phyloP scores from a whole-genome alignment of 2,113 vertebrate species.

The Galemys pyrenaicus region DNA sequence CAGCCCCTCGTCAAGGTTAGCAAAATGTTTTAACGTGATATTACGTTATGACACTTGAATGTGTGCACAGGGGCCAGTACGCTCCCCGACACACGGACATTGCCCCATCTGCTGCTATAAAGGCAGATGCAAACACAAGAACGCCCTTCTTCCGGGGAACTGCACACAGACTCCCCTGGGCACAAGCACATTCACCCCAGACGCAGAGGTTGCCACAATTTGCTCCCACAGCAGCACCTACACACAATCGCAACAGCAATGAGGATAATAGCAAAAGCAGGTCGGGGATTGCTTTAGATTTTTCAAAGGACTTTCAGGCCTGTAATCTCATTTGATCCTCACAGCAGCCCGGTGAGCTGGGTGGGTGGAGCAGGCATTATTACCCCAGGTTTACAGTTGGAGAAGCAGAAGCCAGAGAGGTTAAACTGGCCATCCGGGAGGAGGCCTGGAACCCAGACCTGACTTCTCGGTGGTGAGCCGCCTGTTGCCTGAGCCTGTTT shows the following conservation, averaged over 20 bases:
- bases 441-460: background rate
- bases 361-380: background rate
- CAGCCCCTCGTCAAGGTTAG: background rate
- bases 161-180: accelerated
- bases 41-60: background rate
- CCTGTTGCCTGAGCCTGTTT: background rate
- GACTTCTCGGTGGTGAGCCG: background rate
- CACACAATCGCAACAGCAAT: background rate
- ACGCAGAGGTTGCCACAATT: background rate
- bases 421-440: background rate
- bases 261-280: background rate
- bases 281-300: background rate
- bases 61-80: background rate
- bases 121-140: background rate
- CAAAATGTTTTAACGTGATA: background rate
- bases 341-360: background rate
- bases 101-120: background rate
- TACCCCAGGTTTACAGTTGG: background rate
- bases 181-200: background rate
- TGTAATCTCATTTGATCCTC: slow-evolving; percentile 29
- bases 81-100: background rate
- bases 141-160: background rate
- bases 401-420: background rate
- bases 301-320: slow-evolving; percentile 50
- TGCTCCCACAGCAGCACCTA: background rate